phyloP scores from a whole-genome alignment of 2,888 invertebrate species.

The Hydropsyche betteni region DNA sequence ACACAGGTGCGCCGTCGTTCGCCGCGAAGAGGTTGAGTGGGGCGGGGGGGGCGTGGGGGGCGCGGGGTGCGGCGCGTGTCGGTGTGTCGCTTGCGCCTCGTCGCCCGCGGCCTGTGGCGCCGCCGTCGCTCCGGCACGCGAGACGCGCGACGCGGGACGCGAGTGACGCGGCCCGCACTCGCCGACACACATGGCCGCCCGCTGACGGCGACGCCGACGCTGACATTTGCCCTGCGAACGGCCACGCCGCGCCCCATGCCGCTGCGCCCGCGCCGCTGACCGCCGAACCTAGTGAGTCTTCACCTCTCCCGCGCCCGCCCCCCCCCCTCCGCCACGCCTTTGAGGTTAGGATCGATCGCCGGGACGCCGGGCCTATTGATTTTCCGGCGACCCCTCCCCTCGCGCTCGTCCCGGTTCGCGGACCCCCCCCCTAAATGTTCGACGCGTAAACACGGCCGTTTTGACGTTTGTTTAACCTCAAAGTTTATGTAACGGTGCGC shows the following conservation, averaged over 20 bases:
- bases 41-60: background rate
- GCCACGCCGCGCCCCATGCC: background rate
- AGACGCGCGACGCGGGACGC: background rate
- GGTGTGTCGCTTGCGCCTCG: background rate
- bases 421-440: no score
- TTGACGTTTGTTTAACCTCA: no score
- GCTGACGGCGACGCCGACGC: background rate
- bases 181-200: background rate
- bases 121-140: no score
- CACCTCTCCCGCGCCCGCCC: constrained; percentile 3
- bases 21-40: background rate
- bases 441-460: background rate
- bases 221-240: background rate
- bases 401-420: no score
- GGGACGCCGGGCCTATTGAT: constrained; percentile 26
- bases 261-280: background rate
- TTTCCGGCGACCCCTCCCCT: background rate
- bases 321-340: background rate
- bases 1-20: no score
- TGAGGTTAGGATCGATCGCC: constrained; percentile 24
- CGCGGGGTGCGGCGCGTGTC: constrained; percentile 13
- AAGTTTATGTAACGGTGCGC: background rate
- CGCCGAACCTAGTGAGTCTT: background rate
- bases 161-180: background rate
- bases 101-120: background rate